Conservation (phyloP, 2,797 vertebrate genomes). For the Gymnoscopelus microlampas region DNA sequence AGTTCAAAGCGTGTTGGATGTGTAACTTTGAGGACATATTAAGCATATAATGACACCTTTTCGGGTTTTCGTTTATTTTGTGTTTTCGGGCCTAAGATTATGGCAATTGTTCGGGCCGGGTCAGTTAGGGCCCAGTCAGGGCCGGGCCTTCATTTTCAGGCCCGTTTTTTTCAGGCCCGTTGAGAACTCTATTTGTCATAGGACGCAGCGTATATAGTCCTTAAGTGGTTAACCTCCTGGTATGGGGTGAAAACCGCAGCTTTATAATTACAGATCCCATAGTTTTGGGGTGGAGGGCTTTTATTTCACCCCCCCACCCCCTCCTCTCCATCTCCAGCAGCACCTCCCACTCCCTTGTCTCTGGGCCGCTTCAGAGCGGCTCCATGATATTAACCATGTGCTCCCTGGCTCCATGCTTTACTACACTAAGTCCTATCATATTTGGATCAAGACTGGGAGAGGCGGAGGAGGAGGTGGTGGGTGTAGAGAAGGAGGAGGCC, state of each 20-base stretch:
- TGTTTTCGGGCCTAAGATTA: too few species aligned
- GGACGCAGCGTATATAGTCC: too few species aligned
- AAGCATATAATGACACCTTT: too few species aligned
- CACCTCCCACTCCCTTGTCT: neutral
- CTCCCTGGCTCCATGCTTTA: conserved; percentile 5
- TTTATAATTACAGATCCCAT: conserved; percentile 21
- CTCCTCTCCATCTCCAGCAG: conserved; percentile 16
- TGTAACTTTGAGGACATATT: too few species aligned
- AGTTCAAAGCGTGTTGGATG: too few species aligned
- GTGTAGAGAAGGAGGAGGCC: neutral
- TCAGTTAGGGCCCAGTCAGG: too few species aligned
- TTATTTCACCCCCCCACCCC: neutral
- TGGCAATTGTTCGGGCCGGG: too few species aligned
- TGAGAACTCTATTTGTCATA: too few species aligned
- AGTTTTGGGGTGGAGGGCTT: neutral
- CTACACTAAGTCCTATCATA: conserved; percentile 10
- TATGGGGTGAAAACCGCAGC: conserved; percentile 18
- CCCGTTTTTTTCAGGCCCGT: too few species aligned
- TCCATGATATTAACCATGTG: conserved; percentile 24
- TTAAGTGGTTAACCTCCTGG: neutral
- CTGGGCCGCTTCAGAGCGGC: neutral
- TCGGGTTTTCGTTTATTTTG: too few species aligned
- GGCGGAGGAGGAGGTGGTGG: too few species aligned
- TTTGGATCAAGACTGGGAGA: conserved; percentile 10
- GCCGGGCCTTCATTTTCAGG: too few species aligned